Evolutionary conservation across 2,888 invertebrate genomes (phyloP).

Genomic region (Drosophila ezoana): DNA sequence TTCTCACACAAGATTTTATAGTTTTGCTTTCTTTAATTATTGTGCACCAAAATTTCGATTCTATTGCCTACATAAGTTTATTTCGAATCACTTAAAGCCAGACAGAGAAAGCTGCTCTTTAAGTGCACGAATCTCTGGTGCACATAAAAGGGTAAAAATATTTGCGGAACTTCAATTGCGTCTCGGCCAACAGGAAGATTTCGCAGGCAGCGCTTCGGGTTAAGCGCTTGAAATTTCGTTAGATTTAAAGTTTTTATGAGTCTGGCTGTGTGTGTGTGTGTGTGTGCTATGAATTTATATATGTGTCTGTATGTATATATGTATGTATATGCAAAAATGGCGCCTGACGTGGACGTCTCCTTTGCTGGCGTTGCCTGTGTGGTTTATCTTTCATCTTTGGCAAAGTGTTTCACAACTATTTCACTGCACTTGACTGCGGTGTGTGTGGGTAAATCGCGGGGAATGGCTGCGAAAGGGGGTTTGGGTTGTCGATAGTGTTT

Average conservation of each 20-base stretch:
- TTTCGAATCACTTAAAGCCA: too few species aligned
- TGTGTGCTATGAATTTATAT: not conserved
- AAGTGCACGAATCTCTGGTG: constrained; percentile 3
- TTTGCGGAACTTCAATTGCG: constrained; percentile 30
- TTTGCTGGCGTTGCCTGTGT: constrained; percentile 35
- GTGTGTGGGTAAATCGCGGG: not conserved
- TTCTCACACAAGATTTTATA: too few species aligned
- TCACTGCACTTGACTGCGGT: constrained; percentile 72
- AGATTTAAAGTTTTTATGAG: constrained; percentile 28
- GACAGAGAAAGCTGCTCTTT: not conserved
- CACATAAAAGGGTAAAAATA: not conserved
- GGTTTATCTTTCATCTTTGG: constrained; percentile 81
- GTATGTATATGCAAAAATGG: constrained; percentile 47
- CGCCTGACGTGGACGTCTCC: constrained; percentile 51
- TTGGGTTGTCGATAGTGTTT: not conserved
- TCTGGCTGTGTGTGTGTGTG: not conserved
- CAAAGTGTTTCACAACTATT: constrained; percentile 81
- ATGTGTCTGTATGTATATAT: not conserved
- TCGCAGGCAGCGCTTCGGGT: constrained; percentile 10
- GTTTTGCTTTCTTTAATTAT: too few species aligned
- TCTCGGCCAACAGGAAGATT: constrained; percentile 20
- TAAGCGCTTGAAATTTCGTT: constrained; percentile 42
- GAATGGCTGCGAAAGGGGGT: not conserved
- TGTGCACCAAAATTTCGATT: too few species aligned
- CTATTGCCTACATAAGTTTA: too few species aligned